A percentile compares a stretch with the other conserved stretches of the same genome.
phyloP scores from a whole-genome alignment of 1,140 invertebrate genomes.

The Calliopsis andreniformis region DNA sequence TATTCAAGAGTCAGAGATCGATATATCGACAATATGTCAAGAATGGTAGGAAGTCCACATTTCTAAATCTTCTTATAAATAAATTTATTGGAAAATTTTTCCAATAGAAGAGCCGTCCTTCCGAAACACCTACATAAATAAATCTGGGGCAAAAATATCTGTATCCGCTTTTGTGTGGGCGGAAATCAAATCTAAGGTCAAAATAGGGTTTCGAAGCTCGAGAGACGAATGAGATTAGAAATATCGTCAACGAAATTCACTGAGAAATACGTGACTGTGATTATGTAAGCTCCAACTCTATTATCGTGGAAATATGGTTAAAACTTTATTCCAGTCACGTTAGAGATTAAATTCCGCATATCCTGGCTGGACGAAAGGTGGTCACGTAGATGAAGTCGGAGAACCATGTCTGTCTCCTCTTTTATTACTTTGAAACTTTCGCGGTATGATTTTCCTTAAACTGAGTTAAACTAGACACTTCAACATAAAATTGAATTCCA shows the following conservation, averaged over 20 bases:
- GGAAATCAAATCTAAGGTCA: background rate
- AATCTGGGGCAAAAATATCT: background rate
- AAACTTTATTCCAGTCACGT: constrained; percentile 12
- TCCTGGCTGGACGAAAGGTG: background rate
- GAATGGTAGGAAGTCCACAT: too few relatives aligned
- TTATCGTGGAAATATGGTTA: background rate
- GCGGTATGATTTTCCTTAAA: background rate
- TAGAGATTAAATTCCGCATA: constrained; percentile 1
- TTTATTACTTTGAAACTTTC: constrained; percentile 12
- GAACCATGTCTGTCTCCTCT: constrained; percentile 11
- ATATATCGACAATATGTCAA: too few relatives aligned
- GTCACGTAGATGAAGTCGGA: constrained; percentile 18
- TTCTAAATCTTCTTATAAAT: background rate
- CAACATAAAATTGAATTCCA: constrained; percentile 6
- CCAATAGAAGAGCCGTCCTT: background rate
- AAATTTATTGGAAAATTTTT: background rate
- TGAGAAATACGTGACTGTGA: too few relatives aligned
- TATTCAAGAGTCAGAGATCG: constrained; percentile 1
- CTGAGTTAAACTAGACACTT: background rate
- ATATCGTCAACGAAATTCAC: background rate
- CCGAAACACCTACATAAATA: background rate
- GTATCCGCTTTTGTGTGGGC: too few relatives aligned
- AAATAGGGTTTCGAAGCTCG: background rate
- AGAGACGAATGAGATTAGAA: background rate
- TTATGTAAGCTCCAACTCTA: background rate